These are phyloP conservation scores for Balanococcus diminutus DNA, from an alignment of 2,888 invertebrate species.

Conservation along the genomic window DNA sequence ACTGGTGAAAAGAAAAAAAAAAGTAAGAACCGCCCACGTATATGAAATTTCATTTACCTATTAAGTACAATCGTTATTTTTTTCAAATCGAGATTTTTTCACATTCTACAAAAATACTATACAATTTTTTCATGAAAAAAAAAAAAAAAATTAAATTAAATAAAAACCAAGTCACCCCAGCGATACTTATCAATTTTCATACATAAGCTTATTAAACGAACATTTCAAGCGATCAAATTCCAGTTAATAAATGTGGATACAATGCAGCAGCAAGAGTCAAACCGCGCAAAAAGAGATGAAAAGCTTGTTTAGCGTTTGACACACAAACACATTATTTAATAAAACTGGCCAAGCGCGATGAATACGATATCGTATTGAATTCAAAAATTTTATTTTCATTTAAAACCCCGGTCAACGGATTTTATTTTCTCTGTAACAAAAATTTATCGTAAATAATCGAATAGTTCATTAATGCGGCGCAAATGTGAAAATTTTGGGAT, in stretches of 20 bases:
- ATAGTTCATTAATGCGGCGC: background rate
- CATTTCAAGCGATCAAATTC: constrained; percentile 11
- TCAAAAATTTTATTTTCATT: background rate
- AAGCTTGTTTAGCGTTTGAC: background rate
- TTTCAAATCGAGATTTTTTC: background rate
- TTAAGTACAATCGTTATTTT: background rate
- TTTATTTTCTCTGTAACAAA: background rate
- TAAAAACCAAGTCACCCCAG: background rate
- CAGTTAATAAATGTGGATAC: constrained; percentile 14
- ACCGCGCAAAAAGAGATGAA: background rate
- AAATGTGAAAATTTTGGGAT: background rate
- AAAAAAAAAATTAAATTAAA: background rate
- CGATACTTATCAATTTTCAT: background rate
- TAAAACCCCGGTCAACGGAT: background rate
- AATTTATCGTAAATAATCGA: background rate
- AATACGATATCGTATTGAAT: constrained; percentile 11
- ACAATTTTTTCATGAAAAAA: background rate
- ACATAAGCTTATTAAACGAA: background rate
- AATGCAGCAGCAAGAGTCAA: background rate
- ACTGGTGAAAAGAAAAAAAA: background rate
- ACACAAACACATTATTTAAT: constrained; percentile 11
- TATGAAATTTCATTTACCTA: background rate
- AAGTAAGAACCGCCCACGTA: background rate
- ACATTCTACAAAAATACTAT: background rate
- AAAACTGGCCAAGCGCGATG: background rate